Base-by-base conservation (phyloP, 2,113 vertebrate species). In the Uria aalge region DNA sequence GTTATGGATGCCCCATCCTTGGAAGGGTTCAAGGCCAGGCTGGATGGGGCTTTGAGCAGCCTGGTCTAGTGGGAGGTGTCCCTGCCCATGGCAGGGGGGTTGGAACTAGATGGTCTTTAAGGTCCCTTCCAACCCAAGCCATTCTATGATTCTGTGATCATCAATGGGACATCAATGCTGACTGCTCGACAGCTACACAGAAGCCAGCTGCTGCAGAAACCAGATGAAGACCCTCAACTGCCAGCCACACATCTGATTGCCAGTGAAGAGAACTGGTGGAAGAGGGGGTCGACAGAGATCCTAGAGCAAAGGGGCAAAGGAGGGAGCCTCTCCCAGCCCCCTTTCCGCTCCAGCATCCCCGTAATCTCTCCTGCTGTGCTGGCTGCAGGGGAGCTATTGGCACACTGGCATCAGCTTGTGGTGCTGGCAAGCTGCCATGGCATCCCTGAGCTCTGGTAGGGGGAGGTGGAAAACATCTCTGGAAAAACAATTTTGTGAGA, bases 401-500 rank as follows among this genome's bases (percentile, higher is more conserved):
- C 71, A 86, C 0, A 0, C 45, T 1, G 4, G 45, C 2, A 3
- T n/a, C 4, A 1, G 36, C 27, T 4, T 43, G 18, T 43, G n/a
- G 20, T 69, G 57, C 55, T 53, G 36, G 45, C 27, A 69, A 82
- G 26, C 30, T 91, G 71, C 16, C 71, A 62, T 22, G 48, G 18
- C 38, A 71, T 84, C n/a, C 72, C 53, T 82, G 36, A 85, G 40
- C 40, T 68, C 15, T 45, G 34, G 20, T 1, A 40, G 38, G 27
- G 32, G 83, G 23, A 80, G 32, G 26, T 40, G 53, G 22, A 26
- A 82, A 85, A 62, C 21, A 55, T 9, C 55, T 75, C 60, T 20
- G 52, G 45, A 77, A 88, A 90, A 94, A 34, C 9, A 43, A 18
- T 57, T 69, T 50, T 79, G 27, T 0, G 0, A 64, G 74, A 77